These are phyloP conservation scores for Micromussa lordhowensis DNA, from an alignment of 92 coral and sea anemone species.

Conservation along the genomic window DNA sequence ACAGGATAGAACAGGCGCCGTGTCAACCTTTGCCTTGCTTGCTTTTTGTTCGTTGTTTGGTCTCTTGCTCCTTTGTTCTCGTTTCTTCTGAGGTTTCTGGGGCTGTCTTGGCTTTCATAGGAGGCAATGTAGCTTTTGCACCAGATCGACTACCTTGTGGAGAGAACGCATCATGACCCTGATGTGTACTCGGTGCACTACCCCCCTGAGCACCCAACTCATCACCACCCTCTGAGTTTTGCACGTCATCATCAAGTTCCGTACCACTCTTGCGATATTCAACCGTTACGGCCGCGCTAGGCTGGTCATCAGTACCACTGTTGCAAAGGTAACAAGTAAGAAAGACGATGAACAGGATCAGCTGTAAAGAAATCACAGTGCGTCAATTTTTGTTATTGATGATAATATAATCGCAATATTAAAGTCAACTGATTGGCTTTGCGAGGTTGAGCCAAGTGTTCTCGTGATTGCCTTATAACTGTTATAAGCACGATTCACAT, in stretches of 20 bases:
- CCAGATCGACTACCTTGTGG: too few relatives aligned
- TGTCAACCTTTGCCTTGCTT: not conserved
- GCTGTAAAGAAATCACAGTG: not conserved
- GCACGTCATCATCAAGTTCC: not conserved
- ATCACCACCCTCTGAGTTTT: not conserved
- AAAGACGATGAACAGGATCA: slow-evolving; percentile 1
- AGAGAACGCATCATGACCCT: not conserved
- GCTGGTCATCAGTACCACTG: not conserved
- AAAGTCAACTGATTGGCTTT: too few relatives aligned
- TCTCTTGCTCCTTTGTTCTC: not conserved
- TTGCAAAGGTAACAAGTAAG: not conserved
- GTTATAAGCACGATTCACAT: too few relatives aligned
- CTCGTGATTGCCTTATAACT: too few relatives aligned
- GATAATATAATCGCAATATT: too few relatives aligned
- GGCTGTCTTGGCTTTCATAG: not conserved
- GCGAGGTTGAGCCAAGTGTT: too few relatives aligned
- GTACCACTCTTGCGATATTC: not conserved
- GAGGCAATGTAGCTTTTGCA: not conserved
- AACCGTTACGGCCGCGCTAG: not conserved
- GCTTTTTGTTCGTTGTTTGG: too few relatives aligned
- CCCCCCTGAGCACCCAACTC: not conserved
- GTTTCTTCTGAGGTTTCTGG: not conserved
- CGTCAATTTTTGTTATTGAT: too few relatives aligned
- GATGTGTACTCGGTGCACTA: not conserved
- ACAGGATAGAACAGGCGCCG: not conserved